phyloP scores from a whole-genome alignment of 2,888 invertebrate species.

The Cyrtodaria siliqua region DNA sequence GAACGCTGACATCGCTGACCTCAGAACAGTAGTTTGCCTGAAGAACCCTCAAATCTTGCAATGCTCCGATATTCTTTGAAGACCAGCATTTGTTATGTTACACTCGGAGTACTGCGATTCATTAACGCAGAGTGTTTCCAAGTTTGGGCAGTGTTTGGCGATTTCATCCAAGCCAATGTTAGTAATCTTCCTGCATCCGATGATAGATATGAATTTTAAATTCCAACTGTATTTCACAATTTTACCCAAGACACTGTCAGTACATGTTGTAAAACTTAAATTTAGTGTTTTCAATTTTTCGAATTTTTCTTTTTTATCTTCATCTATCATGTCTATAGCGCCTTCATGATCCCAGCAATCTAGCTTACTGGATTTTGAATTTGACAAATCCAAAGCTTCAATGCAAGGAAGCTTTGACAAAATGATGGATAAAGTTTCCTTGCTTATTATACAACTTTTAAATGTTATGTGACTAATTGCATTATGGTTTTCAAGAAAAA shows the following conservation, averaged over 20 bases:
- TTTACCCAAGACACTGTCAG: slow-evolving; percentile 20
- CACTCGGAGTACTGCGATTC: slow-evolving; percentile 35
- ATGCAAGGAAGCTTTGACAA: slow-evolving; percentile 22
- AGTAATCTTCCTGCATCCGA: slow-evolving; percentile 57
- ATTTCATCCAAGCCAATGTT: slow-evolving; percentile 58
- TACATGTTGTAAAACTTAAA: slow-evolving; percentile 24
- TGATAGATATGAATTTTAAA: slow-evolving; percentile 32
- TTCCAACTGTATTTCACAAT: slow-evolving; percentile 18
- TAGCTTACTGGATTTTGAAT: not conserved
- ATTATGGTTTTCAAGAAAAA: slow-evolving; percentile 19
- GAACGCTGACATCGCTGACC: slow-evolving; percentile 63
- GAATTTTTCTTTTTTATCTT: not conserved
- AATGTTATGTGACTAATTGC: slow-evolving; percentile 25
- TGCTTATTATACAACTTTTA: slow-evolving; percentile 15
- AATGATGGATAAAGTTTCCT: slow-evolving; percentile 5
- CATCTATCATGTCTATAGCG: not conserved
- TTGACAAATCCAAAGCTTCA: slow-evolving; percentile 28
- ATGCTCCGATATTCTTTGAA: slow-evolving; percentile 40
- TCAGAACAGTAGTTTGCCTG: slow-evolving; percentile 60
- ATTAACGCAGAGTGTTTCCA: slow-evolving; percentile 55
- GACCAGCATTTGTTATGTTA: slow-evolving; percentile 37
- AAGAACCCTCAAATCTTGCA: slow-evolving; percentile 44
- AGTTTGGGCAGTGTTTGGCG: slow-evolving; percentile 46
- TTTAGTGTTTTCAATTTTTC: slow-evolving; percentile 12
- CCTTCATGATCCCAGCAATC: slow-evolving; percentile 13